Evolutionary conservation across 2,888 invertebrate species (phyloP).

Genomic region (Morinoia aosen): DNA sequence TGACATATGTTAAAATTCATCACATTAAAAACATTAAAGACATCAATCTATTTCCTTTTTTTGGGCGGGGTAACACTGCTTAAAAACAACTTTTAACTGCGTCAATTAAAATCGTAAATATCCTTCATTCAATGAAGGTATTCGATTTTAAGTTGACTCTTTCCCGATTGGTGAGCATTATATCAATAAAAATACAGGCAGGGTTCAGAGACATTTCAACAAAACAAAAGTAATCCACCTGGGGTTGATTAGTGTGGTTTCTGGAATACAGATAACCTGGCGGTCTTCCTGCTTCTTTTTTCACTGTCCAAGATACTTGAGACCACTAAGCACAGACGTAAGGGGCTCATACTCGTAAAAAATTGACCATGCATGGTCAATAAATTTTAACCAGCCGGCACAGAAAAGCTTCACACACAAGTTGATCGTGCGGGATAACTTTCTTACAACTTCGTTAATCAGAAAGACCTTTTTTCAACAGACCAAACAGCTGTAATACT

Average conservation of each 20-base stretch:
- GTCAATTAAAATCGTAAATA: neutral
- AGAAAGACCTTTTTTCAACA: neutral
- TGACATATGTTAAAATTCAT: neutral
- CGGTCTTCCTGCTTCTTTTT: neutral
- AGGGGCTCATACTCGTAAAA: neutral
- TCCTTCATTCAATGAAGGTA: neutral
- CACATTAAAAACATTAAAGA: too few species aligned
- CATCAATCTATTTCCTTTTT: too few species aligned
- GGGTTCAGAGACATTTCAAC: neutral
- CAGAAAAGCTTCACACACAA: neutral
- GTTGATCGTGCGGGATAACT: neutral
- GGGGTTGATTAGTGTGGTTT: neutral
- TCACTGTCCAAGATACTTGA: neutral
- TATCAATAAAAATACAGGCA: neutral
- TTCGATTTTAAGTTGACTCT: neutral
- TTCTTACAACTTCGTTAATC: neutral
- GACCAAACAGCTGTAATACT: neutral
- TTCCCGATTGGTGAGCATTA: neutral
- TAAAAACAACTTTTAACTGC: neutral
- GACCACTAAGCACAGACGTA: neutral
- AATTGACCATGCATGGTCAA: neutral
- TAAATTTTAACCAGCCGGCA: neutral
- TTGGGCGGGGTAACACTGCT: too few species aligned
- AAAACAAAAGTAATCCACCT: neutral
- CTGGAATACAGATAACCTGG: too few species aligned